Conservation (phyloP, 2,113 vertebrate species). For the Odontophorus gujanensis region DNA sequence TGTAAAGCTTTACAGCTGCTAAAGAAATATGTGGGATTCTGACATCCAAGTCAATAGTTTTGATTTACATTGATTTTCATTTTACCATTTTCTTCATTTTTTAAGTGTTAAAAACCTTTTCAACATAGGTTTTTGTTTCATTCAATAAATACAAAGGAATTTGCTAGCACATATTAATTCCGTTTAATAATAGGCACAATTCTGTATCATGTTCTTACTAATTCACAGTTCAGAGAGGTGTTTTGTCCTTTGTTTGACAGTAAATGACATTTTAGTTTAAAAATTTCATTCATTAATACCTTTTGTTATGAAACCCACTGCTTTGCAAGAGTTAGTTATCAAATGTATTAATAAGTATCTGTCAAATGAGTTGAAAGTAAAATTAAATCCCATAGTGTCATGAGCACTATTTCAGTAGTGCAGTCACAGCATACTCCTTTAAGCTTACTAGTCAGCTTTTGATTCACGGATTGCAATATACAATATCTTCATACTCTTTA, state of each 20-base stretch:
- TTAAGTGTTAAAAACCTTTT: background rate
- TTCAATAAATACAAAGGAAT: background rate
- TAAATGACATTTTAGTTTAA: background rate
- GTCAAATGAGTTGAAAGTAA: background rate
- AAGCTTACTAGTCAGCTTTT: background rate
- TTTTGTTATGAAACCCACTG: constrained; percentile 12
- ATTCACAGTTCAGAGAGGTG: constrained; percentile 15
- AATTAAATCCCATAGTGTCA: background rate
- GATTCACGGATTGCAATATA: background rate
- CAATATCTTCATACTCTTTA: background rate
- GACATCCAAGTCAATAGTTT: background rate
- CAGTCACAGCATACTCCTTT: background rate
- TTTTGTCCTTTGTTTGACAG: background rate
- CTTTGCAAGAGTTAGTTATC: constrained; percentile 16
- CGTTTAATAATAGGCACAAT: background rate
- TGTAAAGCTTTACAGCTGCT: background rate
- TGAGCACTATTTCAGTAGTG: background rate
- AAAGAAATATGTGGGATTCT: background rate
- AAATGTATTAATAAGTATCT: background rate
- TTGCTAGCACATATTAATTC: background rate
- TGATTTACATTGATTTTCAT: background rate
- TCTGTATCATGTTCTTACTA: background rate
- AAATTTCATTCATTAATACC: background rate
- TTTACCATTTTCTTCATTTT: background rate
- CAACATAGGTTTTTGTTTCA: background rate